Conservation (phyloP, 2,888 invertebrate genomes). For the Smittia aterrima region DNA sequence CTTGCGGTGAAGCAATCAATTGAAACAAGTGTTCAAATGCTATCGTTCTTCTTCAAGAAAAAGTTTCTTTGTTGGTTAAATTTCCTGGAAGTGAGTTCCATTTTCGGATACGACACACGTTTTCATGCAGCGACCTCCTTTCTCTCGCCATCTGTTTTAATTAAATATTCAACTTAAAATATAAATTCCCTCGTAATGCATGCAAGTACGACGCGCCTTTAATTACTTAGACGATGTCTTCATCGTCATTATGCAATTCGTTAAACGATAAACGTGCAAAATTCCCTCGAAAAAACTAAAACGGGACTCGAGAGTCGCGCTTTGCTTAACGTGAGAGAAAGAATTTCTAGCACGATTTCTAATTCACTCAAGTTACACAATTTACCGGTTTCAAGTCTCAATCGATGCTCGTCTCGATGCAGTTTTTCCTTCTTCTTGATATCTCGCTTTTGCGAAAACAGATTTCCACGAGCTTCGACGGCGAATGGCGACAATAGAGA, state of each 20-base stretch:
- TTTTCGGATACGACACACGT: too few species aligned
- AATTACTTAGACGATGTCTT: not conserved
- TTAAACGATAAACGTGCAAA: not conserved
- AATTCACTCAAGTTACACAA: constrained; percentile 10
- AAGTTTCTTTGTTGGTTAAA: too few species aligned
- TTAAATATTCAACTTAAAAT: not conserved
- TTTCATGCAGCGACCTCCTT: too few species aligned
- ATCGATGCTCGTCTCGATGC: not conserved
- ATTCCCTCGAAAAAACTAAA: not conserved
- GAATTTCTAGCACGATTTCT: not conserved
- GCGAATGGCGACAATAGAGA: not conserved
- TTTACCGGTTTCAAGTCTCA: constrained; percentile 16
- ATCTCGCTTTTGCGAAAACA: not conserved
- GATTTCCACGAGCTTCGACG: not conserved
- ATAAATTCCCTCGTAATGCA: not conserved
- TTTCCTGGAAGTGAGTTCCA: too few species aligned
- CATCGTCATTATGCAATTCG: not conserved
- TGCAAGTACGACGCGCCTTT: not conserved
- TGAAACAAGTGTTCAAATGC: too few species aligned
- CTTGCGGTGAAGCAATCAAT: too few species aligned
- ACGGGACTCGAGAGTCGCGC: too few species aligned
- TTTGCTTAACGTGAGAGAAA: too few species aligned
- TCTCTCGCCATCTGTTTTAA: too few species aligned
- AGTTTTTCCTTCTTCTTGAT: not conserved
- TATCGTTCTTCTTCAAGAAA: too few species aligned